phyloP scores from a whole-genome alignment of 2,113 vertebrate genomes.

The Mustela lutreola region DNA sequence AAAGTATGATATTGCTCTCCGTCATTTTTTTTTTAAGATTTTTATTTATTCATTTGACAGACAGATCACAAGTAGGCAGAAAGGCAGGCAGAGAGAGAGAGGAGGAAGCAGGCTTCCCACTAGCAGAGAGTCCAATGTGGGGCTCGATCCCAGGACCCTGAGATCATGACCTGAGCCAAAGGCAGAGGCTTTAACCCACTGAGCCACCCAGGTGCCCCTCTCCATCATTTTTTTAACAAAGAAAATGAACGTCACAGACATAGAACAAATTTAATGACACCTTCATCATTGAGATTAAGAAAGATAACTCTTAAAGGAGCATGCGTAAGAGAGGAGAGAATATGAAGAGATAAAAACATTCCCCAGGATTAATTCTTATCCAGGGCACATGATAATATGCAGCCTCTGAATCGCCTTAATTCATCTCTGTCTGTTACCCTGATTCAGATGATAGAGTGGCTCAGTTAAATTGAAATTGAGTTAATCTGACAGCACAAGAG shows the following conservation, averaged over 20 bases:
- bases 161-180: too few relatives aligned
- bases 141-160: too few relatives aligned
- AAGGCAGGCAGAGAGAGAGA: too few relatives aligned
- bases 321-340: background rate
- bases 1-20: background rate
- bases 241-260: background rate
- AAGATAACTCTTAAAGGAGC: background rate
- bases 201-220: background rate
- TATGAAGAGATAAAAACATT: slow-evolving; percentile 1
- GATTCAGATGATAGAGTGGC: slow-evolving; percentile 78
- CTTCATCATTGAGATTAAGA: background rate
- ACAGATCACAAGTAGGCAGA: too few relatives aligned
- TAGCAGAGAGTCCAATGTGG: too few relatives aligned
- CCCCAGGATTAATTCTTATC: slow-evolving; percentile 22
- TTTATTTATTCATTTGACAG: too few relatives aligned
- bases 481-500: slow-evolving; percentile 79
- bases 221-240: background rate
- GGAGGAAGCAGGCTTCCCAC: too few relatives aligned
- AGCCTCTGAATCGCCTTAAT: slow-evolving; percentile 71
- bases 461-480: slow-evolving; percentile 83
- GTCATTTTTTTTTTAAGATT: background rate
- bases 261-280: background rate
- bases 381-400: background rate
- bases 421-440: slow-evolving; percentile 78
- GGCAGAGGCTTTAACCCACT: too few relatives aligned